Base-by-base conservation (phyloP, 2,113 vertebrate species). In the Upupa epops region DNA sequence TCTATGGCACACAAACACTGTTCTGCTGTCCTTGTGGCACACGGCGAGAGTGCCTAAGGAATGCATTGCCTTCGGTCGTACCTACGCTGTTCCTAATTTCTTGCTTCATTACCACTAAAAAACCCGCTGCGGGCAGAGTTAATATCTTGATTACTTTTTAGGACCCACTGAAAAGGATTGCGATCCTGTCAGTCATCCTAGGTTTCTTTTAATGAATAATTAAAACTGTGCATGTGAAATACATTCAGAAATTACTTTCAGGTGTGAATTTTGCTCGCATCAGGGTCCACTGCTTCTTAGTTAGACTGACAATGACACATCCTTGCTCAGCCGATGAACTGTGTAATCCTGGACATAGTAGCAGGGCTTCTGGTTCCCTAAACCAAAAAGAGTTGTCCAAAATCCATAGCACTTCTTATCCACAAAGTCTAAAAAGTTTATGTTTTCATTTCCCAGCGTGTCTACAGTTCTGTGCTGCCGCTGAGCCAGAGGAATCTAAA, bases 321-420 rank as follows among this genome's bases (percentile, higher is more conserved):
- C 93, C 81, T 61, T 75, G 68, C 69, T 95, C 36, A 74, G 19
- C 48, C 74, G 52, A 58, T 86, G 94, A 78, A 77, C 32, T 93
- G 7, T 65, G 71, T 72, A 90, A n/a, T 81, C 58, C 40, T 87
- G 56, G 59, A 59, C 65, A 77, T 59, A 72, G 52, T 65, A 34
- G 52, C 18, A 74, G 54, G 54, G 36, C 46, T 80, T 36, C 72
- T 56, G 52, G 63, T 94, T 87, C 84, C 92, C 77, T 69, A 63
- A 80, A n/a, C n/a, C n/a, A 72, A 87, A 93, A 87, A 34, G 46
- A 94, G 74, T 28, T 74, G 73, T 85, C 58, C 61, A 88, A 85
- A 94, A 92, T 75, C 88, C 88, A 84, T 88, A 84, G 84, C 90
- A 93, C 91, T 92, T 92, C 70, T 40, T 96, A 88, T n/a, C 94